phyloP scores from a whole-genome alignment of 1,140 invertebrate genomes.

The Sweltsa coloradensis region DNA sequence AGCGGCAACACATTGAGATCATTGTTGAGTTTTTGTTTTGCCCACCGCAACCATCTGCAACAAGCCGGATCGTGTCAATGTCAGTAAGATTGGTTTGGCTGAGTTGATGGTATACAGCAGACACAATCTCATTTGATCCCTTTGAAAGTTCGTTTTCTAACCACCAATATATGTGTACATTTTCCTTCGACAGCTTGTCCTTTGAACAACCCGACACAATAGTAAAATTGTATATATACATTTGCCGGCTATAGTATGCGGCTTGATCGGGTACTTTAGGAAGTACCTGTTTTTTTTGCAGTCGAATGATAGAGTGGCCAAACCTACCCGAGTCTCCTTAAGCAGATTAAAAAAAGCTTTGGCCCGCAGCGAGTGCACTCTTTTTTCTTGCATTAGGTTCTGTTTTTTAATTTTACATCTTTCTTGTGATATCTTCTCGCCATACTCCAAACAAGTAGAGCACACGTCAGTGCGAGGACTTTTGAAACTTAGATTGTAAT shows the following conservation, averaged over 20 bases:
- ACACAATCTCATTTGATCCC: constrained; percentile 19
- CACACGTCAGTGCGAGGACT: constrained; percentile 17
- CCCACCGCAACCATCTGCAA: constrained; percentile 20
- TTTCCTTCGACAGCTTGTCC: constrained; percentile 16
- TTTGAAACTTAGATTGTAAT: constrained; percentile 18
- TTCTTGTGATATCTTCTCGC: constrained; percentile 14
- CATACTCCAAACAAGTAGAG: constrained; percentile 15
- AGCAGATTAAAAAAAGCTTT: constrained; percentile 24
- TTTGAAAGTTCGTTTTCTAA: constrained; percentile 16
- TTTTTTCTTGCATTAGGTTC: constrained; percentile 15
- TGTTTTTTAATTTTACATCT: constrained; percentile 12
- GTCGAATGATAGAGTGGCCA: constrained; percentile 24
- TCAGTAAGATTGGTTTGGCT: constrained; percentile 3
- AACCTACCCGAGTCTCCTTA: constrained; percentile 17
- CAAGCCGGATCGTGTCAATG: constrained; percentile 14
- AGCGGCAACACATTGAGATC: constrained; percentile 15
- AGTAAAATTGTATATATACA: constrained; percentile 28
- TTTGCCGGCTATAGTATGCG: constrained; percentile 25
- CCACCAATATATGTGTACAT: constrained; percentile 21
- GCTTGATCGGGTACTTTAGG: constrained; percentile 23
- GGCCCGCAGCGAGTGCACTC: constrained; percentile 21
- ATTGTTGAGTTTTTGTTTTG: constrained; percentile 21
- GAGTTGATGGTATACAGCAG: constrained; percentile 14
- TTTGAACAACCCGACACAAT: constrained; percentile 23
- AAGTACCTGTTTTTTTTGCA: constrained; percentile 27